Evolutionary conservation across 2,888 invertebrate genomes (phyloP).

Genomic region (Melieria picta): DNA sequence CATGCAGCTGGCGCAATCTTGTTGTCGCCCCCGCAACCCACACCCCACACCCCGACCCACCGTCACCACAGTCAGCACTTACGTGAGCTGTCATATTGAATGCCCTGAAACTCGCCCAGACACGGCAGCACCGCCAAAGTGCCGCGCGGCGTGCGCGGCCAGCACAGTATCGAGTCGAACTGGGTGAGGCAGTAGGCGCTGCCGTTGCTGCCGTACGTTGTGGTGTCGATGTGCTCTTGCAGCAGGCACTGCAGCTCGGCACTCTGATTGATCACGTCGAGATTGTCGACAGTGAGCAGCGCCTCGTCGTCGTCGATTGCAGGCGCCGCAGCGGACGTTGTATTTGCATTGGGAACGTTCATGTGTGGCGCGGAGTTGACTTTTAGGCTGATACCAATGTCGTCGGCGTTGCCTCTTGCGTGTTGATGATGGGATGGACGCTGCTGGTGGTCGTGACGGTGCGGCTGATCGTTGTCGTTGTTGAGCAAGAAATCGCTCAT

Average conservation of each 20-base stretch:
- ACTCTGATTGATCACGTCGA: constrained; percentile 60
- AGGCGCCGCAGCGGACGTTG: constrained; percentile 4
- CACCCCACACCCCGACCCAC: too few species aligned
- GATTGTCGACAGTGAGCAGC: constrained; percentile 45
- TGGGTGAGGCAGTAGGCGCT: constrained; percentile 72
- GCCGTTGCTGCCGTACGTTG: constrained; percentile 58
- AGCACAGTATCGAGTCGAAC: constrained; percentile 83
- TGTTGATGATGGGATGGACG: constrained; percentile 6
- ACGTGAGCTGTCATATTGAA: constrained; percentile 85
- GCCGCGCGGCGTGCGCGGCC: constrained; percentile 81
- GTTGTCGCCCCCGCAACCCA: too few species aligned
- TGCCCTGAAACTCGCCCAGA: constrained; percentile 80
- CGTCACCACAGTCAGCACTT: constrained; percentile 67
- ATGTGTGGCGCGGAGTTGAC: constrained; percentile 29
- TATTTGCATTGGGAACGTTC: constrained; percentile 41
- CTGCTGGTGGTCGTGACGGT: constrained; percentile 7
- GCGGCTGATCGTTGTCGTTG: constrained; percentile 19
- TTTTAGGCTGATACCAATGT: constrained; percentile 17
- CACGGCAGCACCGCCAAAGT: constrained; percentile 78
- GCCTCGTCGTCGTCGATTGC: constrained; percentile 22
- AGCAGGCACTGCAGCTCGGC: constrained; percentile 61
- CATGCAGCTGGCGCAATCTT: too few species aligned
- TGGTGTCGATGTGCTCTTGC: constrained; percentile 59
- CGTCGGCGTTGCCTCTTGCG: not conserved
- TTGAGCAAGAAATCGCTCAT: constrained; percentile 5